phyloP scores from a whole-genome alignment of 2,888 invertebrate species.

The Orchesellides sinensis region DNA sequence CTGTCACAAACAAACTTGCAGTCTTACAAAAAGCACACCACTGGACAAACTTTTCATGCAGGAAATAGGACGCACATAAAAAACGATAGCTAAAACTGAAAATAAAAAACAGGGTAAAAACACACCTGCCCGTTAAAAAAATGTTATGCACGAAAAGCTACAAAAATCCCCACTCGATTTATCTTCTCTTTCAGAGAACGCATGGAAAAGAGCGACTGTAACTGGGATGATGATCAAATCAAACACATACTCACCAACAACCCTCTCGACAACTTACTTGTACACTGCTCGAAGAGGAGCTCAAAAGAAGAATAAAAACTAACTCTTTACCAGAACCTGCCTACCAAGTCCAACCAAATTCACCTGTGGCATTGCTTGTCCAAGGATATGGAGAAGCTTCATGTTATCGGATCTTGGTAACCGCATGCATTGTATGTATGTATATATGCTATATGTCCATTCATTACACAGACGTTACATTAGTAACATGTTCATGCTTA shows the following conservation, averaged over 20 bases:
- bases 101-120: too few species aligned
- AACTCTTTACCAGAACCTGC: too few species aligned
- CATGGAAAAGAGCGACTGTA: neutral
- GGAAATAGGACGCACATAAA: too few species aligned
- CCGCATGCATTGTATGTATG: slow-evolving; percentile 12
- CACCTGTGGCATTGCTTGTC: slow-evolving; percentile 73
- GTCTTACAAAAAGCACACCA: too few species aligned
- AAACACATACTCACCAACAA: too few species aligned
- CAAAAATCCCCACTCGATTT: too few species aligned
- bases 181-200: too few species aligned
- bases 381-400: slow-evolving; percentile 62
- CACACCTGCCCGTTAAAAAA: too few species aligned
- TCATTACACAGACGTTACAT: neutral
- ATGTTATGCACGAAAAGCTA: too few species aligned
- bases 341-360: slow-evolving; percentile 66
- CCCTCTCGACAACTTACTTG: slow-evolving; percentile 1
- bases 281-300: slow-evolving; percentile 38
- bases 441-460: neutral
- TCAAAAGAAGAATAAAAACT: slow-evolving; percentile 58
- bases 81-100: too few species aligned
- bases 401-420: slow-evolving; percentile 37
- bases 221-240: too few species aligned
- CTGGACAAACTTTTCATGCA: too few species aligned
- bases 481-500: neutral
- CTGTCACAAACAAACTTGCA: neutral